Evolutionary conservation across 2,888 invertebrate genomes (phyloP), one percentile per base, ranked within the genome.

Genomic region (Cetonia aurata): DNA sequence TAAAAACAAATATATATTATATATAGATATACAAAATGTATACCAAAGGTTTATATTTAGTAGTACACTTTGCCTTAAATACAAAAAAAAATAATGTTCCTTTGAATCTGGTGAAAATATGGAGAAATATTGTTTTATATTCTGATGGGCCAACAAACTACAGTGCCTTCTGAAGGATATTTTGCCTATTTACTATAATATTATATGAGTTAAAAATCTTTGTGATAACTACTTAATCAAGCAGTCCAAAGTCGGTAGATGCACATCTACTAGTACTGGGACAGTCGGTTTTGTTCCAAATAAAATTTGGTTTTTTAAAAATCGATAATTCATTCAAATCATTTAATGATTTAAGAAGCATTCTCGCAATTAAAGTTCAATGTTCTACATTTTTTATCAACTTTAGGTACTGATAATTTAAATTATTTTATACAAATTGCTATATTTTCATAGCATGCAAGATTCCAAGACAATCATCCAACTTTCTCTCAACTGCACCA

Each of bases 161-260:
- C 57, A 50, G 70, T 67, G 70, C 70, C 70, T 70, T 70, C 66
- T 67, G 56, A 48, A 50, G 70, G 55, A 56, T 15, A 62, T 37
- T 37, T 37, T 37, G 10, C 37, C 37, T 37, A 37, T 10, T 37
- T 37, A 37, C 3, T 37, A 37, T 25, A 25, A 25, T 62, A 10
- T 48, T 46, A 48, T 56, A 67, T 70, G 70, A 57, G 56, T 70
- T 70, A 66, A 70, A 69, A 59, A 68, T 68, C 56, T 72, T 72
- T 74, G 73, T 74, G 74, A 74, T 74, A 72, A 60, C 59, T 69
- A 70, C 67, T 73, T 71, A 67, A 67, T 3, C 6, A 37, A 66
- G 73, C 75, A 75, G 73, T 74, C 71, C 72, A 67, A 72, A 25
- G 1, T n/a, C n/a, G n/a, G 25, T 25, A 25, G 25, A 25, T 25